Conservation (phyloP, 2,797 vertebrate genomes). For the Parambassis ranga region DNA sequence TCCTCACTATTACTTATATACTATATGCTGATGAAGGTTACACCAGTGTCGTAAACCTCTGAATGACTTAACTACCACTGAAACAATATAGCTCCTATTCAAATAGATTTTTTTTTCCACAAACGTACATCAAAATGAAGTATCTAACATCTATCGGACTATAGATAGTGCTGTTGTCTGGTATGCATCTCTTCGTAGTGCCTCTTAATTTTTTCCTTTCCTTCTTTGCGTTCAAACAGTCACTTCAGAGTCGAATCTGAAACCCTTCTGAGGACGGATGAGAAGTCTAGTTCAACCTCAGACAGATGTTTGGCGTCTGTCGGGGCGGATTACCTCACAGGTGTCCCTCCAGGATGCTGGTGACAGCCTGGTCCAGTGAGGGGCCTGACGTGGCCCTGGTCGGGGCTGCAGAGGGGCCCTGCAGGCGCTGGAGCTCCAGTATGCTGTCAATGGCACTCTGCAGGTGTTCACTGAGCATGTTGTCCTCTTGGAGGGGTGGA, state of each 20-base stretch:
- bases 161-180: slow-evolving; percentile 69
- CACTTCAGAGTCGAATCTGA: slow-evolving; percentile 40
- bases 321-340: slow-evolving; percentile 59
- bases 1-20: slow-evolving; percentile 77
- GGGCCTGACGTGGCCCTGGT: slow-evolving; percentile 59
- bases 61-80: slow-evolving; percentile 72
- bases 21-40: slow-evolving; percentile 77
- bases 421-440: slow-evolving; percentile 83
- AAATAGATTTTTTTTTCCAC: slow-evolving; percentile 68
- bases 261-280: slow-evolving; percentile 31
- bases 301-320: slow-evolving; percentile 18
- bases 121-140: slow-evolving; percentile 74
- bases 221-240: slow-evolving; percentile 31
- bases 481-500: slow-evolving; percentile 72
- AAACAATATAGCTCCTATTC: slow-evolving; percentile 76
- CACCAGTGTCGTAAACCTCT: slow-evolving; percentile 71
- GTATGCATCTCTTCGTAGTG: slow-evolving; percentile 67
- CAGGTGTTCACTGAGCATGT: slow-evolving; percentile 81
- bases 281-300: slow-evolving; percentile 17
- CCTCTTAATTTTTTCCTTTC: slow-evolving; percentile 37
- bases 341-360: slow-evolving; percentile 79
- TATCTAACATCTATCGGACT: slow-evolving; percentile 71
- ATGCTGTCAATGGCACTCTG: slow-evolving; percentile 88
- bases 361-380: slow-evolving; percentile 77
- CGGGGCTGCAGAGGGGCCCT: slow-evolving; percentile 70